phyloP scores from a whole-genome alignment of 2,888 invertebrate genomes.

The Malacosoma neustria region DNA sequence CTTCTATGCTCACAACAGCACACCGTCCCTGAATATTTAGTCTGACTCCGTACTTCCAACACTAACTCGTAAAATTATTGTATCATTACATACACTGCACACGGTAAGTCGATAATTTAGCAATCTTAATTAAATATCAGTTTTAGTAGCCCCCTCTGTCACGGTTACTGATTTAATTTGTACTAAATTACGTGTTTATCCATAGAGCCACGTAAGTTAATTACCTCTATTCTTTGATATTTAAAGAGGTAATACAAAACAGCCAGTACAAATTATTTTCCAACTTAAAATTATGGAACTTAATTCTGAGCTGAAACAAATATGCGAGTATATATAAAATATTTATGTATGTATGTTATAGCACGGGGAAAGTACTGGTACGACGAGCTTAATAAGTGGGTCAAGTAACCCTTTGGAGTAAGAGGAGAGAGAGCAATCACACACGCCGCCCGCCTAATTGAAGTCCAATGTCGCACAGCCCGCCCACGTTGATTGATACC shows the following conservation, averaged over 20 bases:
- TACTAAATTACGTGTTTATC: too few species aligned
- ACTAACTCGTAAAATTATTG: not conserved
- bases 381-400: constrained; percentile 59
- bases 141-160: constrained; percentile 43
- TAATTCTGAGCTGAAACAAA: constrained; percentile 45
- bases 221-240: too few species aligned
- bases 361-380: constrained; percentile 40
- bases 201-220: too few species aligned
- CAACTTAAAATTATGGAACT: constrained; percentile 40
- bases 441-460: constrained; percentile 70
- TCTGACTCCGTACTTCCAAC: not conserved
- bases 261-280: too few species aligned
- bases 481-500: constrained; percentile 72
- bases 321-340: too few species aligned
- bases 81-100: not conserved
- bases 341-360: too few species aligned
- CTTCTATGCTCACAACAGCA: constrained; percentile 24
- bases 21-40: not conserved
- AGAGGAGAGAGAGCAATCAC: constrained; percentile 65
- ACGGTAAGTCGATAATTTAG: constrained; percentile 17
- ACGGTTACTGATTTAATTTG: constrained; percentile 41
- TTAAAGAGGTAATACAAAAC: too few species aligned
- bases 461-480: constrained; percentile 70
- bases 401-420: constrained; percentile 68
- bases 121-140: constrained; percentile 48